These are phyloP conservation scores for Morbakka virulenta DNA, from an alignment of 30 jellyfish, hydroid and myxozoan species.

Conservation along the genomic window DNA sequence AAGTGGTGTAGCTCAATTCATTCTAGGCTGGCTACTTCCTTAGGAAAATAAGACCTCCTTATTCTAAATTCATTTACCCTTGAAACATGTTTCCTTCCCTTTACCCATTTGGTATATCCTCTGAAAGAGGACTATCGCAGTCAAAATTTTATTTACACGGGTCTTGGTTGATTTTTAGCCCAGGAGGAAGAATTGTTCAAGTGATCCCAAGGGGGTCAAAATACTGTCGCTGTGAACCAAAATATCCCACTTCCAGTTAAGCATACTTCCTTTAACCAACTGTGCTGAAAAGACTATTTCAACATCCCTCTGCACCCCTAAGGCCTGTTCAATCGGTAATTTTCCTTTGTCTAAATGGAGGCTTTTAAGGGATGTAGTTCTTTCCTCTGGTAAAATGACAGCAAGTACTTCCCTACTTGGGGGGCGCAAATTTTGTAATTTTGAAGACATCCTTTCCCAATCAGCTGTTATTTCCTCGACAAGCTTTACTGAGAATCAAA, in stretches of 20 bases:
- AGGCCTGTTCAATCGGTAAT: slow-evolving; percentile 35
- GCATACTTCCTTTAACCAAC: neutral
- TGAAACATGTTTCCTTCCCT: slow-evolving; percentile 2
- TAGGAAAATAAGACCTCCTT: neutral
- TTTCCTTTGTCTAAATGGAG: slow-evolving; percentile 9
- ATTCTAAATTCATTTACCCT: neutral
- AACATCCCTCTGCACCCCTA: slow-evolving; percentile 40
- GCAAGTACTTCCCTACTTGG: slow-evolving; percentile 16
- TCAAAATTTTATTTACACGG: slow-evolving; percentile 1
- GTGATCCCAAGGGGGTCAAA: slow-evolving; percentile 49
- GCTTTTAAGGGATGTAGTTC: slow-evolving; percentile 8
- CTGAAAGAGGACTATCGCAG: slow-evolving; percentile 15
- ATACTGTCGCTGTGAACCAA: neutral
- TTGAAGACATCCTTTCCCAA: too few species aligned
- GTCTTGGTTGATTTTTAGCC: neutral
- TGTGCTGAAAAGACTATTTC: slow-evolving; percentile 1
- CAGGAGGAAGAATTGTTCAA: slow-evolving; percentile 4
- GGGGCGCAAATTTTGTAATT: too few species aligned
- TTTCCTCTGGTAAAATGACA: slow-evolving; percentile 15
- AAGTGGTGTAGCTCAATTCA: slow-evolving; percentile 19
- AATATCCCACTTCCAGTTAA: slow-evolving; percentile 26
- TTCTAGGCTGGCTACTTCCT: neutral
- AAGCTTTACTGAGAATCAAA: slow-evolving; percentile 8
- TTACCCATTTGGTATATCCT: neutral
- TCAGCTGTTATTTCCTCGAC: slow-evolving; percentile 38